phyloP scores from a whole-genome alignment of 1,140 invertebrate genomes.

The Drosophila burlai region DNA sequence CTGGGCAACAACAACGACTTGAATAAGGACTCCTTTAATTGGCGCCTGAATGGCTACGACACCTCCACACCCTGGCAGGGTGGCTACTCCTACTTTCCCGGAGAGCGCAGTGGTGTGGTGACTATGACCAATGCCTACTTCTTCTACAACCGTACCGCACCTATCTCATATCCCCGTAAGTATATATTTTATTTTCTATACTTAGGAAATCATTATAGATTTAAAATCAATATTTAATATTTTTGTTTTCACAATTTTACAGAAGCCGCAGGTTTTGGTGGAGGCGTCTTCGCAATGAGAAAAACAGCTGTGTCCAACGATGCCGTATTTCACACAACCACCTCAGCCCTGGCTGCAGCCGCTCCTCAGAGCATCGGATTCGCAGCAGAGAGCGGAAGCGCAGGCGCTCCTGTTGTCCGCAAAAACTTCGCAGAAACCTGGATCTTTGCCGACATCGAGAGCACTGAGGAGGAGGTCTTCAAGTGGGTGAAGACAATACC shows the following conservation, averaged over 20 bases:
- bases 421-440: slow-evolving; percentile 80
- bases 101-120: slow-evolving; percentile 69
- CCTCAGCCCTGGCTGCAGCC: not conserved
- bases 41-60: slow-evolving; percentile 72
- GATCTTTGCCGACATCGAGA: slow-evolving; percentile 79
- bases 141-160: slow-evolving; percentile 71
- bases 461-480: slow-evolving; percentile 61
- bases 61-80: slow-evolving; percentile 76
- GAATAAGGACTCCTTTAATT: slow-evolving; percentile 75
- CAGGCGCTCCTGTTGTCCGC: slow-evolving; percentile 38
- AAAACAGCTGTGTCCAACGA: slow-evolving; percentile 35
- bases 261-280: slow-evolving; percentile 28
- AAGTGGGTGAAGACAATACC: slow-evolving; percentile 88
- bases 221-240: not conserved
- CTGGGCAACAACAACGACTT: slow-evolving; percentile 85
- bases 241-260: not conserved
- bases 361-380: not conserved
- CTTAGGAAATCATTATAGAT: not conserved
- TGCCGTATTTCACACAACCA: not conserved
- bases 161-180: slow-evolving; percentile 42
- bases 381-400: not conserved
- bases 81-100: slow-evolving; percentile 77
- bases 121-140: slow-evolving; percentile 81
- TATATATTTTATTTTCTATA: not conserved
- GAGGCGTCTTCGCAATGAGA: slow-evolving; percentile 25